These are phyloP conservation scores for Alosa sapidissima DNA, from an alignment of 2,797 vertebrate species.

Conservation along the genomic window DNA sequence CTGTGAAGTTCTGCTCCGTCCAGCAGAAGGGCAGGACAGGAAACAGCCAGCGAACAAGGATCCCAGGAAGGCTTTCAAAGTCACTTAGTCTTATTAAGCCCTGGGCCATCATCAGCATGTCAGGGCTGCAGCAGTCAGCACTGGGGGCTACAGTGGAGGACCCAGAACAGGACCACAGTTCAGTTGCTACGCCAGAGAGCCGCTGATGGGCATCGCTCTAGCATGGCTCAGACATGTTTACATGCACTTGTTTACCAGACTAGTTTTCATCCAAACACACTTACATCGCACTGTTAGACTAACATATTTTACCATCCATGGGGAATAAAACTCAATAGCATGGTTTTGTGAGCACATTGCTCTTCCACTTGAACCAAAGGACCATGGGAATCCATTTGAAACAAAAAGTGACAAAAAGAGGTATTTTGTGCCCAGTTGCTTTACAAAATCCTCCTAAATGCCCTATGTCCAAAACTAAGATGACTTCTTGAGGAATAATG, in stretches of 20 bases:
- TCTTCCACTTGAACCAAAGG: no score
- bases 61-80: conserved; percentile 8
- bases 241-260: not conserved
- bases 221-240: not conserved
- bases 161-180: not conserved
- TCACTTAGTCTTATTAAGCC: conserved; percentile 10
- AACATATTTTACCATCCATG: not conserved
- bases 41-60: not conserved
- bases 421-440: no score
- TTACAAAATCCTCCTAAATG: no score
- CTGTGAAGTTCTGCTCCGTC: conserved; percentile 2
- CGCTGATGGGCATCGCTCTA: not conserved
- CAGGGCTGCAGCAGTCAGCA: not conserved
- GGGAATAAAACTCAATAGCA: not conserved
- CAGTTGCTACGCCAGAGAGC: not conserved
- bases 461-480: not conserved
- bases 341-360: no score
- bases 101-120: conserved; percentile 5
- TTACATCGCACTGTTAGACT: not conserved
- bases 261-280: not conserved
- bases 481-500: not conserved
- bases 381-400: no score
- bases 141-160: not conserved
- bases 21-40: not conserved
- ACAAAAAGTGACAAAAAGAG: no score